Percentiles rank a stretch among this genome's conserved stretches.
Conservation (phyloP, 2,113 vertebrate species). For the Paradoxurus hermaphroditus region DNA sequence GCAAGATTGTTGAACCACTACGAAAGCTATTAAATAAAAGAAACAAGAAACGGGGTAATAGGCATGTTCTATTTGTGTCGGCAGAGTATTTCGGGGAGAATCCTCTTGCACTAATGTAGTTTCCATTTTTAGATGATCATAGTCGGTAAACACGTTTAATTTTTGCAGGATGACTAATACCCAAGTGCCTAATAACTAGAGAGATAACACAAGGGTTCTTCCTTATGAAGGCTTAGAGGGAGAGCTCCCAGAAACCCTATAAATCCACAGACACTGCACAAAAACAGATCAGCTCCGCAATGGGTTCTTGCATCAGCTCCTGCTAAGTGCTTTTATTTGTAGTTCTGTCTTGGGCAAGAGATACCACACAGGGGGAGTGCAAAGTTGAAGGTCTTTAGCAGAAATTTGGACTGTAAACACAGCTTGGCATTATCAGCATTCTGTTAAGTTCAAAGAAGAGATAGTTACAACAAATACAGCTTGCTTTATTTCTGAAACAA, state of each 20-base stretch:
- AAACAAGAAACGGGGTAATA: background rate
- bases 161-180: conserved; percentile 59
- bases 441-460: conserved; percentile 68
- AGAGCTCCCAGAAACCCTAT: background rate
- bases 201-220: conserved; percentile 33
- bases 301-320: background rate
- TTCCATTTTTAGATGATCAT: conserved; percentile 53
- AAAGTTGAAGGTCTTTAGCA: conserved; percentile 67
- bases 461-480: conserved; percentile 70
- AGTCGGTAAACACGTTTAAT: conserved; percentile 56
- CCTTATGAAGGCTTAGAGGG: background rate
- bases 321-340: conserved; percentile 51
- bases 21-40: background rate
- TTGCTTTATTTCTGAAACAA: conserved; percentile 77
- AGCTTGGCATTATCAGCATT: conserved; percentile 63
- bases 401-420: conserved; percentile 61
- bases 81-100: conserved; percentile 43
- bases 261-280: background rate
- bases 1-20: background rate
- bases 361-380: conserved; percentile 30
- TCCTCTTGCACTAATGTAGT: conserved; percentile 11
- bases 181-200: conserved; percentile 38
- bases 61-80: conserved; percentile 29
- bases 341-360: conserved; percentile 58
- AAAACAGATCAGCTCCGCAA: background rate